These are phyloP conservation scores for Toxotes jaculatrix DNA, from an alignment of 2,113 vertebrate species.

Conservation along the genomic window DNA sequence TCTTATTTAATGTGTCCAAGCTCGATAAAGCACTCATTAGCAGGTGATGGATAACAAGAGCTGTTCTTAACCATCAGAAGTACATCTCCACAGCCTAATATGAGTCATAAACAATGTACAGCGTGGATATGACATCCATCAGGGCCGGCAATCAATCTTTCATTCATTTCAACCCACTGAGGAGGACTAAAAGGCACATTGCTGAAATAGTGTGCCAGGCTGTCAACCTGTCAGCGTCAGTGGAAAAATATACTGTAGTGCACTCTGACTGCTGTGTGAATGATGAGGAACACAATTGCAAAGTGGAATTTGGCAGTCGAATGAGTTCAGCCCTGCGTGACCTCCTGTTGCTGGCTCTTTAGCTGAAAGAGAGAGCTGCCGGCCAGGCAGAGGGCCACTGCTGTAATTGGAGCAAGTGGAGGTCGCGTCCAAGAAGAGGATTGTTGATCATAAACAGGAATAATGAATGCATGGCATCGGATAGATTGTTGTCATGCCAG, in stretches of 20 bases:
- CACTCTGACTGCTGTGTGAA: constrained; percentile 60
- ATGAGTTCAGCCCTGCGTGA: constrained; percentile 21
- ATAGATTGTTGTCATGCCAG: constrained; percentile 11
- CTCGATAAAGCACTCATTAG: constrained; percentile 59
- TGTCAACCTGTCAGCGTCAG: constrained; percentile 60
- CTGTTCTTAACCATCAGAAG: constrained; percentile 38
- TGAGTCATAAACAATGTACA: constrained; percentile 57
- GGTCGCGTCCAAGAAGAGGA: constrained; percentile 3
- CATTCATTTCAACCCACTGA: constrained; percentile 28
- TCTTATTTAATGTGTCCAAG: constrained; percentile 51
- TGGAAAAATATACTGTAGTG: constrained; percentile 43
- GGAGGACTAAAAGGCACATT: constrained; percentile 55
- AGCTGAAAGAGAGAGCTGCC: constrained; percentile 3
- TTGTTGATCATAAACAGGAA: constrained; percentile 13
- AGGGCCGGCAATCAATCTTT: constrained; percentile 50
- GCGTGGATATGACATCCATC: constrained; percentile 49
- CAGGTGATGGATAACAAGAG: constrained; percentile 57
- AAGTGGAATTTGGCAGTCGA: constrained; percentile 63
- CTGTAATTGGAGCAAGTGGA: constrained; percentile 33
- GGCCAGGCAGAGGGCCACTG: constrained; percentile 3
- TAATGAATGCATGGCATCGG: neutral
- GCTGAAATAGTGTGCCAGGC: constrained; percentile 52
- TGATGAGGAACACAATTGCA: constrained; percentile 67
- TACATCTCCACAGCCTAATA: constrained; percentile 25
- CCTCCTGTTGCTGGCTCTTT: constrained; percentile 34